phyloP scores from a whole-genome alignment of 2,888 invertebrate species.

The Parnassius glacialis region DNA sequence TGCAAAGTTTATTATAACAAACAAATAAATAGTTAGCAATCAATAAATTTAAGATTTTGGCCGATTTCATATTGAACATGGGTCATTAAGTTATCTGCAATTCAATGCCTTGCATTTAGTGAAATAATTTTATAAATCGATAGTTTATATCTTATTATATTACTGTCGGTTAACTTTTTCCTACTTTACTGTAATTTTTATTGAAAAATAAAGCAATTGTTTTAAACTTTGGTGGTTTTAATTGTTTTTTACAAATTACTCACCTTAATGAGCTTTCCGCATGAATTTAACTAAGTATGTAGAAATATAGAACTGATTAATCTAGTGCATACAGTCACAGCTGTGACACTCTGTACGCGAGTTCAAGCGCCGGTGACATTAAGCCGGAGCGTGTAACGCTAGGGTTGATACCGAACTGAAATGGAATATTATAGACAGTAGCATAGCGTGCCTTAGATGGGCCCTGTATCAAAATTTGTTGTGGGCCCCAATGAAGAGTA shows the following conservation, averaged over 20 bases:
- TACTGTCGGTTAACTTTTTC: constrained; percentile 10
- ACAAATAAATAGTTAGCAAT: not conserved
- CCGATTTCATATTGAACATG: constrained; percentile 11
- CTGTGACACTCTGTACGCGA: too few relatives aligned
- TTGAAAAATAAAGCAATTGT: constrained; percentile 19
- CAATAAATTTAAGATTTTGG: constrained; percentile 1
- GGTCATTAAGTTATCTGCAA: not conserved
- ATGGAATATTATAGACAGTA: too few relatives aligned
- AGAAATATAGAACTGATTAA: too few relatives aligned
- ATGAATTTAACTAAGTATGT: too few relatives aligned
- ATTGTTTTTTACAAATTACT: not conserved
- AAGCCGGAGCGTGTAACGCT: too few relatives aligned
- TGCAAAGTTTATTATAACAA: not conserved
- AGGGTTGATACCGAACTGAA: too few relatives aligned
- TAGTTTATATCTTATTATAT: not conserved
- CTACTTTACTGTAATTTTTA: constrained; percentile 12
- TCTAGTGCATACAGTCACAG: too few relatives aligned
- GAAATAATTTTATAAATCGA: constrained; percentile 8
- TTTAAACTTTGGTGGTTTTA: not conserved
- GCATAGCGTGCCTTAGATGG: too few relatives aligned
- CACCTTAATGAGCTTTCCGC: too few relatives aligned
- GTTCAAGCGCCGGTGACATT: too few relatives aligned
- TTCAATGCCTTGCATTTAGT: constrained; percentile 15
- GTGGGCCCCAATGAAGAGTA: too few relatives aligned
- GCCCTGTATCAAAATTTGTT: too few relatives aligned